Conservation (phyloP, 2,113 vertebrate genomes). For the Sialia sialis region DNA sequence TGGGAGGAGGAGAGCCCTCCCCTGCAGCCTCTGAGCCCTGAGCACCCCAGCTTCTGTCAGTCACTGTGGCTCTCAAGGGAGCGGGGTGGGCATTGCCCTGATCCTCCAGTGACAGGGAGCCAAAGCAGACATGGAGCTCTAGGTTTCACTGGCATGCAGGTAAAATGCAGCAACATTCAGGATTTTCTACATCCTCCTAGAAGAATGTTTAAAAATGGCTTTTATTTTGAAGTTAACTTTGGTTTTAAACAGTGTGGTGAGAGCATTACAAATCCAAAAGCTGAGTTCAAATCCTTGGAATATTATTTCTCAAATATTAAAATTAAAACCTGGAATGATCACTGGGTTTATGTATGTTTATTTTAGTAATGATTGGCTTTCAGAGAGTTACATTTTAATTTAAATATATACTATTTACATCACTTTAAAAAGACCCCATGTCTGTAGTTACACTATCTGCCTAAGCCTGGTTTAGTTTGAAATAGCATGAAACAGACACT, state of each 20-base stretch:
- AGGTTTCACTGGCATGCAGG: not conserved
- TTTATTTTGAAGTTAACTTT: not conserved
- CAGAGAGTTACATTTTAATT: not conserved
- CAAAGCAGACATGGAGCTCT: not conserved
- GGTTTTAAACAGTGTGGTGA: not conserved
- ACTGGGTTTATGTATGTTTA: not conserved
- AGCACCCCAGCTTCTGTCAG: rapidly evolving
- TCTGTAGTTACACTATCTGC: not conserved
- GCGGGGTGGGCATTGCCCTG: rapidly evolving
- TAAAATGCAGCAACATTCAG: not conserved
- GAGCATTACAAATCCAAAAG: not conserved
- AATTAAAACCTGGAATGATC: not conserved
- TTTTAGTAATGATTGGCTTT: not conserved
- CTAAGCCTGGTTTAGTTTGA: not conserved
- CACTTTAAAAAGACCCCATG: not conserved
- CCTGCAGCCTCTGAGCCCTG: not conserved
- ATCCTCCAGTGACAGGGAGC: not conserved
- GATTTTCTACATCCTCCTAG: not conserved
- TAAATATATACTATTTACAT: not conserved
- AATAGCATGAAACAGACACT: not conserved
- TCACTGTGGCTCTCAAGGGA: not conserved
- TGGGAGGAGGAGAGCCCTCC: rapidly evolving
- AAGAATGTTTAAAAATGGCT: not conserved
- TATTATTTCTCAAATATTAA: not conserved
- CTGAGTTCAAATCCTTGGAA: not conserved